A percentile compares a stretch with the other conserved stretches of the same genome.
These are phyloP conservation scores for Drosophila buzzatii DNA, from an alignment of 2,888 invertebrate genomes.

Conservation along the genomic window DNA sequence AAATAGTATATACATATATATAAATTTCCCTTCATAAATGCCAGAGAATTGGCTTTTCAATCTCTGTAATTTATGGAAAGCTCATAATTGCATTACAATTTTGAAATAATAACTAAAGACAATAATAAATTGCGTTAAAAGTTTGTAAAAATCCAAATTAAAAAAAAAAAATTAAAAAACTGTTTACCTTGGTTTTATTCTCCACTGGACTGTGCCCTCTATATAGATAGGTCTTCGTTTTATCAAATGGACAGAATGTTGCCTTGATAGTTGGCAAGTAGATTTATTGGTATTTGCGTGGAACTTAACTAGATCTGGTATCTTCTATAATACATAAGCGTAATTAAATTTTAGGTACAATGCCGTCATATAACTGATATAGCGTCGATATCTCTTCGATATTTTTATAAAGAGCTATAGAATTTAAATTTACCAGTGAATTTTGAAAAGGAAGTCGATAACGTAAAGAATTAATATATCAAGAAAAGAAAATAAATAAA, in stretches of 20 bases:
- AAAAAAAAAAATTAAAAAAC: not conserved
- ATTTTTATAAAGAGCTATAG: not conserved
- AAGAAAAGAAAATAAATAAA: too few species aligned
- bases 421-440: too few species aligned
- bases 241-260: not conserved
- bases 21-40: slow-evolving; percentile 14
- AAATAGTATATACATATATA: not conserved
- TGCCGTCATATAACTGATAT: slow-evolving; percentile 2
- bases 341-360: not conserved
- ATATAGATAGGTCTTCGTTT: slow-evolving; percentile 1
- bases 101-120: slow-evolving; percentile 68
- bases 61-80: slow-evolving; percentile 33
- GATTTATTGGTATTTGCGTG: slow-evolving; percentile 10
- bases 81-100: slow-evolving; percentile 40
- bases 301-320: slow-evolving; percentile 1
- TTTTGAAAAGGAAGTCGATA: too few species aligned
- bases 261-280: too few species aligned
- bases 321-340: slow-evolving; percentile 1
- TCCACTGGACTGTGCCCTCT: slow-evolving; percentile 1
- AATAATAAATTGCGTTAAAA: slow-evolving; percentile 68
- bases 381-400: not conserved
- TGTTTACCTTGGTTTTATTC: not conserved
- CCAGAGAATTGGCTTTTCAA: slow-evolving; percentile 51
- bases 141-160: slow-evolving; percentile 60
- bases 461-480: too few species aligned